Conservation (phyloP, 1,140 invertebrate genomes). For the Microplitis mediator region DNA sequence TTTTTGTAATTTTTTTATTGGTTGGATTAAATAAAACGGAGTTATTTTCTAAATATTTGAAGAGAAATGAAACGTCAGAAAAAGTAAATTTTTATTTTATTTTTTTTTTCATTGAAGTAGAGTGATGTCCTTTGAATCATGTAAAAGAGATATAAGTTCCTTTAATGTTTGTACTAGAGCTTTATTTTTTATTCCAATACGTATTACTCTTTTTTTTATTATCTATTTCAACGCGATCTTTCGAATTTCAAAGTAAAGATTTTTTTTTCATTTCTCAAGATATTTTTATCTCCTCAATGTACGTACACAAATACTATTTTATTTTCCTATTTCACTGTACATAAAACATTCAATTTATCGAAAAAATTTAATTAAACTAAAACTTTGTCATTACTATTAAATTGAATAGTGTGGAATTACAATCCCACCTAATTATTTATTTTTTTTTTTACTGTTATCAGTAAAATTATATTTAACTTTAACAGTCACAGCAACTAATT, state of each 20-base stretch:
- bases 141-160: too few species aligned
- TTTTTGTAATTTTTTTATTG: too few species aligned
- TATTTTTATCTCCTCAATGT: constrained; percentile 8
- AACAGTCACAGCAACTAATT: constrained; percentile 22
- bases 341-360: too few species aligned
- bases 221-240: constrained; percentile 13
- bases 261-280: constrained; percentile 3
- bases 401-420: background rate
- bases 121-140: too few species aligned
- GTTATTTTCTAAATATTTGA: too few species aligned
- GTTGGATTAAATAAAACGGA: too few species aligned
- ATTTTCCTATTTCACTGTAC: too few species aligned
- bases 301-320: too few species aligned
- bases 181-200: background rate
- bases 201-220: background rate
- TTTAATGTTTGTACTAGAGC: background rate
- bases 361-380: too few species aligned
- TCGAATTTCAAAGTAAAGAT: background rate
- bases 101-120: too few species aligned
- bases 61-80: too few species aligned
- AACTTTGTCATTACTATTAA: background rate
- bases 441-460: background rate
- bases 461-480: constrained; percentile 11
- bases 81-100: too few species aligned
- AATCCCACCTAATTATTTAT: background rate